phyloP scores from a whole-genome alignment of 2,888 invertebrate species.

The Drosophila yooni region DNA sequence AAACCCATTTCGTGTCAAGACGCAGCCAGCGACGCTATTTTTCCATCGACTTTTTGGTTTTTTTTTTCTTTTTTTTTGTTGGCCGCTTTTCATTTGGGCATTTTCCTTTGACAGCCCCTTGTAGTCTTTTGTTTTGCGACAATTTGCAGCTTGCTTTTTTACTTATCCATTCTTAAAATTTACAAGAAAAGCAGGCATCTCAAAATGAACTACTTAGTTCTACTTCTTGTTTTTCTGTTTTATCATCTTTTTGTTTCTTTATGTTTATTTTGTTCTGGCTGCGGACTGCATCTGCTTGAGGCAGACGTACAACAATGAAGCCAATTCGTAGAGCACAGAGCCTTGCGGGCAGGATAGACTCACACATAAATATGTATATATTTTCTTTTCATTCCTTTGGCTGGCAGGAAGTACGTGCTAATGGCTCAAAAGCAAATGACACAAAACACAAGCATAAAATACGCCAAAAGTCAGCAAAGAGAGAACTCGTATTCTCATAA shows the following conservation, averaged over 20 bases:
- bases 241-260: constrained; percentile 17
- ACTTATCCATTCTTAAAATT: constrained; percentile 77
- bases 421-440: constrained; percentile 77
- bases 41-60: constrained; percentile 18
- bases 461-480: constrained; percentile 67
- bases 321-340: constrained; percentile 66
- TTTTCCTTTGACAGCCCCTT: constrained; percentile 63
- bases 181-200: constrained; percentile 72
- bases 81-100: constrained; percentile 69
- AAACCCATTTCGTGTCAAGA: constrained; percentile 81
- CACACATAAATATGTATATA: constrained; percentile 52
- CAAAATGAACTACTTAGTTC: constrained; percentile 78
- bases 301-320: constrained; percentile 74
- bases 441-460: constrained; percentile 61
- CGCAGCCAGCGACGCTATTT: constrained; percentile 56
- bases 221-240: constrained; percentile 23
- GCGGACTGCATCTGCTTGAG: constrained; percentile 38
- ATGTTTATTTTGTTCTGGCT: constrained; percentile 3
- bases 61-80: constrained; percentile 21
- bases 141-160: constrained; percentile 78
- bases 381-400: constrained; percentile 44
- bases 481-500: constrained; percentile 59
- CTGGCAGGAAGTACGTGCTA: constrained; percentile 75
- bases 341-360: constrained; percentile 31
- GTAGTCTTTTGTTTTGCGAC: constrained; percentile 74